Base-by-base conservation (phyloP, 2,113 vertebrate genomes). In the Triplophysa tibetana region DNA sequence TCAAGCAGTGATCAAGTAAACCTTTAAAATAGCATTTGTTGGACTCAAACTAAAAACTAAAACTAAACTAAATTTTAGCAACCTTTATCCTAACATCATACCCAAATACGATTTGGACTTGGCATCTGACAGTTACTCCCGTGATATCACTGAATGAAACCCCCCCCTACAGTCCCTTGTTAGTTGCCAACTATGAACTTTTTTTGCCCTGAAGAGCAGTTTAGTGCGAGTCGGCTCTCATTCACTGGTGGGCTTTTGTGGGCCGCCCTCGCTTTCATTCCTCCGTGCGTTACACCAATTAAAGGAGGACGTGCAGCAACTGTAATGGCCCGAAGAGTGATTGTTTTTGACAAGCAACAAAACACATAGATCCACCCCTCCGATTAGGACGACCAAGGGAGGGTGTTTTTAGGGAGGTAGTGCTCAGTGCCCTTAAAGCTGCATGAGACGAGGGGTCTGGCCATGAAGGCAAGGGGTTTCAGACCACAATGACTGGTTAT, bases 341-440 rank as follows among this genome's bases (percentile, higher is more conserved):
- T 98, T 98, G 97, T 98, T 98, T 97, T 95, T 96, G 96, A 97
- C 96, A 96, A 95, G 95, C 95, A 97, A 97, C 96, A 98, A 97
- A 98, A 98, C 95, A 96, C 94, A 94, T 95, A 92, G 94, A 94
- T 94, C 96, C 96, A 95, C 98, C 97, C 97, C 95, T 96, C 94
- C 96, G 95, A 99, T 99, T 98, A 98, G 95, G 94, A 65, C 94
- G 91, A 92, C 94, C 93, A 93, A 93, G 94, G 95, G 93, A 93
- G 93, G 75, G 77, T 75, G 70, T 83, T 87, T 84, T 88, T 86
- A 84, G 81, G 86, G 82, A 95, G 95, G 94, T 95, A 96, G 94
- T 2, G 74, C 61, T 33, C 74, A 77, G 94, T 94, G 92, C 92
- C 90, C 94, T 95, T 93, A 94, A 95, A 95, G 95, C 94, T 91